Conservation (phyloP, 2,888 invertebrate species). For the Heliconius erato region DNA sequence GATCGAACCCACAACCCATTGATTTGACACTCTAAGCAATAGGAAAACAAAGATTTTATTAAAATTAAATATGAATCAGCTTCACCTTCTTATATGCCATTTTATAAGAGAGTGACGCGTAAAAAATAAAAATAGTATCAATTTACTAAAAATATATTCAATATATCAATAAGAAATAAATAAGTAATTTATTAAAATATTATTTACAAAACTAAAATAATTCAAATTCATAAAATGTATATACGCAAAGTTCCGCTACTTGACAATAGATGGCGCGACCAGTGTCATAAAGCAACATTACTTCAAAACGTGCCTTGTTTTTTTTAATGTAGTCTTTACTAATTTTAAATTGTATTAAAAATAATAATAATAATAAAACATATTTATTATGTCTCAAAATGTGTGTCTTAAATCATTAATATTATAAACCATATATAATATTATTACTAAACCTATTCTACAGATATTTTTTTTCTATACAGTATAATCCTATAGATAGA, state of each 20-base stretch:
- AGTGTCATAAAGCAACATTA: constrained; percentile 49
- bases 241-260: constrained; percentile 71
- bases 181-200: neutral
- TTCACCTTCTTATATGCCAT: too few relatives aligned
- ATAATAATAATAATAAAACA: neutral
- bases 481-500: neutral
- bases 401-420: neutral
- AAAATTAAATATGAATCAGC: too few relatives aligned
- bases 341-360: neutral
- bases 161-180: too few relatives aligned
- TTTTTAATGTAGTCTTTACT: neutral
- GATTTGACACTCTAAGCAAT: too few relatives aligned
- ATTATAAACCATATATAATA: neutral
- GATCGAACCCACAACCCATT: too few relatives aligned
- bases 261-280: constrained; percentile 74
- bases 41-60: too few relatives aligned
- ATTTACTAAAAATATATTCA: too few relatives aligned
- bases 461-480: neutral
- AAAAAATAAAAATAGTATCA: too few relatives aligned
- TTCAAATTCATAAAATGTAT: neutral
- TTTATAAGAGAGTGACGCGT: too few relatives aligned
- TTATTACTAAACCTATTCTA: neutral
- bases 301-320: neutral
- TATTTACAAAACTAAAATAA: neutral
- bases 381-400: neutral